A percentile compares a stretch with the other conserved stretches of the same genome.
Conservation (phyloP, 1,140 invertebrate genomes). For the Saxidomus purpurata region DNA sequence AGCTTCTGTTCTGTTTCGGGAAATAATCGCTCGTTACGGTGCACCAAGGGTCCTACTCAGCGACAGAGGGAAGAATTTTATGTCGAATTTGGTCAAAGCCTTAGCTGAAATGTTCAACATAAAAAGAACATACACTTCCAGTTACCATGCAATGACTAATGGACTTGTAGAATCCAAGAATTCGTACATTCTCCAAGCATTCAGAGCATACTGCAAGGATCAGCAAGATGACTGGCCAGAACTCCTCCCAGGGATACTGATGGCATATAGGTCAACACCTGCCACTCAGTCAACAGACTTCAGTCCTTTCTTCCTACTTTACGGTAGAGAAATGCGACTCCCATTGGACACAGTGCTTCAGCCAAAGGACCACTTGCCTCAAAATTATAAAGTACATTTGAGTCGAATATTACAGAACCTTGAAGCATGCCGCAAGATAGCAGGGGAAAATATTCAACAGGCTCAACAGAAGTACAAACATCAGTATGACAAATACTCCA, state of each 20-base stretch:
- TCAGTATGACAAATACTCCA: slow-evolving; percentile 53
- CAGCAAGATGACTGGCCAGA: too few species aligned
- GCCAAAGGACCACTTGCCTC: neutral
- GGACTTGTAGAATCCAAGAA: too few species aligned
- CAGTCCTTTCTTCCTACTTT: slow-evolving; percentile 60
- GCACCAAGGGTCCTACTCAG: slow-evolving; percentile 56
- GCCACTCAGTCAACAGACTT: slow-evolving; percentile 57
- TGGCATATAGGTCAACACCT: slow-evolving; percentile 53
- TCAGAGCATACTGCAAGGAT: slow-evolving; percentile 53
- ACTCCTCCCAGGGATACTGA: slow-evolving; percentile 59
- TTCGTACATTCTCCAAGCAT: slow-evolving; percentile 34
- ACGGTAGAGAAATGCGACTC: slow-evolving; percentile 62
- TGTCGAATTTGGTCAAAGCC: slow-evolving; percentile 71
- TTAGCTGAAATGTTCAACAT: too few species aligned
- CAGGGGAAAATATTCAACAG: slow-evolving; percentile 43
- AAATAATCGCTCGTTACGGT: slow-evolving; percentile 72
- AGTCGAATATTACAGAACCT: slow-evolving; percentile 11
- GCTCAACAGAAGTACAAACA: slow-evolving; percentile 60
- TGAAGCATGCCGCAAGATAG: slow-evolving; percentile 49
- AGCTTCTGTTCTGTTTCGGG: slow-evolving; percentile 62
- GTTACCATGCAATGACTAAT: too few species aligned
- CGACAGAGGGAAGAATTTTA: slow-evolving; percentile 70
- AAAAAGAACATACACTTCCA: too few species aligned
- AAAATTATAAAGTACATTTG: neutral
- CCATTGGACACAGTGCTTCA: slow-evolving; percentile 51